A percentile compares a stretch with the other conserved stretches of the same genome.
phyloP scores from a whole-genome alignment of 1,140 invertebrate genomes.

The Whitmania pigra region DNA sequence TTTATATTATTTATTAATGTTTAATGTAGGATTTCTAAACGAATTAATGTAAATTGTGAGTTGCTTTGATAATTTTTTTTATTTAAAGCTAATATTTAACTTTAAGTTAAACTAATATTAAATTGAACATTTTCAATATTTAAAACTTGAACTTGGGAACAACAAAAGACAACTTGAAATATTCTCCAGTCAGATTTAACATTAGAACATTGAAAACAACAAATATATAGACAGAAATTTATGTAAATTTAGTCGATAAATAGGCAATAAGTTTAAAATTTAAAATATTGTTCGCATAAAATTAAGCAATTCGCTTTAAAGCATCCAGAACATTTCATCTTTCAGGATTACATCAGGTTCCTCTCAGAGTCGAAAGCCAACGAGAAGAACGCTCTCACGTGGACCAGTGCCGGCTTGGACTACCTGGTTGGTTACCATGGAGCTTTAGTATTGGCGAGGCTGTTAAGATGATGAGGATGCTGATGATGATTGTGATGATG shows the following conservation, averaged over 20 bases:
- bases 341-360: slow-evolving; percentile 3
- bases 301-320: background rate
- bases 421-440: background rate
- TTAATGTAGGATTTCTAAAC: background rate
- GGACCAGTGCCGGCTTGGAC: background rate
- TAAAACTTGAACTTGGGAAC: no score
- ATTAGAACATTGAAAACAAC: no score
- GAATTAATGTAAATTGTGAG: no score
- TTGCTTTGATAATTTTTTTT: no score
- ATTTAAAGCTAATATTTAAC: no score
- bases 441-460: background rate
- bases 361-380: background rate
- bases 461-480: background rate
- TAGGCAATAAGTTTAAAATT: background rate
- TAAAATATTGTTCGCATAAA: background rate
- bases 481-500: background rate
- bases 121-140: no score
- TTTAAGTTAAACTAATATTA: no score
- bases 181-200: no score
- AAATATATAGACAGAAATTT: no score
- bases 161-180: no score
- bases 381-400: background rate
- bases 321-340: background rate
- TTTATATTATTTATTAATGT: background rate
- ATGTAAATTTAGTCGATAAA: no score